These are phyloP conservation scores for Menidia beryllina DNA, from an alignment of 2,113 vertebrate species.

Conservation along the genomic window DNA sequence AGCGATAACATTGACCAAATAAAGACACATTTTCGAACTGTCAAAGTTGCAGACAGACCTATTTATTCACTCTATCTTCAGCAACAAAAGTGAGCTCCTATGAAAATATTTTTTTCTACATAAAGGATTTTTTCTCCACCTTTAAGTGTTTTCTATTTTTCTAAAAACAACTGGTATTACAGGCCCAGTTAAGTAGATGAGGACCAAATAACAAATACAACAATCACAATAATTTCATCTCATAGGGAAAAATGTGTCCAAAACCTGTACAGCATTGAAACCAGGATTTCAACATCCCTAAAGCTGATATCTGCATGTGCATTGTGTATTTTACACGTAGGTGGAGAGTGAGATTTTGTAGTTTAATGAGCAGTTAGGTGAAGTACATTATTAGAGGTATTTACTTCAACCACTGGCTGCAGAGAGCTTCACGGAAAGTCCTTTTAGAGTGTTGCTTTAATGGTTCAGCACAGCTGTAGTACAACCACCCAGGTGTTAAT, in stretches of 20 bases:
- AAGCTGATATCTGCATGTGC: neutral
- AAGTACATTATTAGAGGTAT: neutral
- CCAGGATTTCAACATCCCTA: neutral
- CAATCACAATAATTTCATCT: neutral
- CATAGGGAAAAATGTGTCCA: neutral
- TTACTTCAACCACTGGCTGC: neutral
- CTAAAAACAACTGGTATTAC: conserved; percentile 16
- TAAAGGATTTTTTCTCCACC: no score
- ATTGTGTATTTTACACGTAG: neutral
- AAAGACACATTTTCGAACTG: conserved; percentile 6
- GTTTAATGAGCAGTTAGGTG: conserved; percentile 5
- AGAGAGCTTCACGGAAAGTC: conserved; percentile 5
- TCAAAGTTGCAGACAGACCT: conserved; percentile 13
- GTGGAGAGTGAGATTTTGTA: neutral
- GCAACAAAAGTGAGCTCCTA: conserved; percentile 23
- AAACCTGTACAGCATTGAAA: conserved; percentile 2
- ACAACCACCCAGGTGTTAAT: conserved; percentile 29
- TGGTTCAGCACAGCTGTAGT: neutral
- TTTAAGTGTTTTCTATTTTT: conserved; percentile 22
- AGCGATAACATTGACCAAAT: conserved; percentile 34
- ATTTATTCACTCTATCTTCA: conserved; percentile 6
- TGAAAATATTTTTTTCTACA: no score
- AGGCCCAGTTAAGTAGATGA: conserved; percentile 11
- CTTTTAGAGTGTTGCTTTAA: neutral
- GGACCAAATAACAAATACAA: neutral